Base-by-base conservation (phyloP, 2,113 vertebrate genomes). In the Psilopogon haemacephalus region DNA sequence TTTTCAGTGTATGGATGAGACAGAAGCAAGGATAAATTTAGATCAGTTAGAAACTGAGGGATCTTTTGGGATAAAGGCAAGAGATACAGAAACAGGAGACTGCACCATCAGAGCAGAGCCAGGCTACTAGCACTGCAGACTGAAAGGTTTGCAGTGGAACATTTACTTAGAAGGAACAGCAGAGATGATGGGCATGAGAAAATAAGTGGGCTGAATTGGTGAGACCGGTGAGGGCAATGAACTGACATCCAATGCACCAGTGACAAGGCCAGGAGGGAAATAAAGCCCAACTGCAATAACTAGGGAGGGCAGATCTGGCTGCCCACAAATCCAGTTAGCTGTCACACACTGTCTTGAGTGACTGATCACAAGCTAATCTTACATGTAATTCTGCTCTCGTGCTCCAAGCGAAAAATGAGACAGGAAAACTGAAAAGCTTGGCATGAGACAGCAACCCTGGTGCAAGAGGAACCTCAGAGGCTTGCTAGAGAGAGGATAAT, bases 61-160 rank as follows among this genome's bases (percentile, higher is more conserved):
- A 40, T 62, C 67, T 63, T 62, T 44, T 12, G 23, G 33, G 15
- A 58, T 58, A 78, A 59, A 78, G 38, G 30, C 33, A 69, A 69
- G 32, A 1, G 1, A 46, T 30, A 46, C 1, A 50, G 50, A 19
- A 79, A 74, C 12, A 32, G 74, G 17, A 69, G 27, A 42, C 16
- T 32, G 40, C 19, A 20, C 17, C 0, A 0, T 6, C 32, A 13
- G 19, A 30, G 44, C 9, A 26, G 10, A 13, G 19, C 40, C 76
- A 48, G 62, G 33, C 8, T 83, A 20, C 38, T 50, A 26, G 63
- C 3, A 3, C 63, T 71, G 68, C 73, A 75, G 44, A 58, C 20
- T 19, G 54, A 70, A 72, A 70, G 71, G 37, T 65, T 42, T 83
- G 50, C 33, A 65, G 68, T 78, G 50, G 37, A 42, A 20, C 32